phyloP scores from a whole-genome alignment of 2,797 vertebrate species.

The Oceanodroma leucorhoa region DNA sequence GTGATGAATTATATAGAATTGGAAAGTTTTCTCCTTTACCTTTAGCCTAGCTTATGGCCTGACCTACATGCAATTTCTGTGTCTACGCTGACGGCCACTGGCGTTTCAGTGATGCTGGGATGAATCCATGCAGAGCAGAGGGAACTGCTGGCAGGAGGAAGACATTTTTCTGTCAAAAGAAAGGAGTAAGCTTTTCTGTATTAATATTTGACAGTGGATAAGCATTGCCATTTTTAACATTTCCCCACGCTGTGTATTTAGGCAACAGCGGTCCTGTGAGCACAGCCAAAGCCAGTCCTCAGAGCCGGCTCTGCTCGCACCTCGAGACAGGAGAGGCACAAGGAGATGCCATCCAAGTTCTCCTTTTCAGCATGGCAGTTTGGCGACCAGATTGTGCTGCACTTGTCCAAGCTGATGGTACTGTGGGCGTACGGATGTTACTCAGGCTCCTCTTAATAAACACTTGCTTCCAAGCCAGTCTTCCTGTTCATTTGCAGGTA shows the following conservation, averaged over 20 bases:
- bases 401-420: background rate
- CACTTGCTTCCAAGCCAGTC: background rate
- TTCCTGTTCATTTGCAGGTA: background rate
- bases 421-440: background rate
- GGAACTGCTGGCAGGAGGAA: background rate
- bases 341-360: background rate
- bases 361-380: background rate
- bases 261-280: background rate
- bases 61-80: background rate
- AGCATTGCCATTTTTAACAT: background rate
- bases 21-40: background rate
- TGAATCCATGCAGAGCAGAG: background rate
- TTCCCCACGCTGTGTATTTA: fast-evolving
- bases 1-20: background rate
- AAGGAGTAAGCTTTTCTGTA: background rate
- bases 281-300: background rate
- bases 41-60: background rate
- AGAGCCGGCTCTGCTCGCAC: background rate
- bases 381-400: background rate
- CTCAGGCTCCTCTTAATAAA: background rate
- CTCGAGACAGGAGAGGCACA: background rate
- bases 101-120: background rate
- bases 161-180: background rate
- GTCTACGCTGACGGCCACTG: background rate
- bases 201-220: background rate